Evolutionary conservation across 2,797 vertebrate species (phyloP), one percentile per base, ranked within the genome.

Genomic region (Neoniphon sammara): DNA sequence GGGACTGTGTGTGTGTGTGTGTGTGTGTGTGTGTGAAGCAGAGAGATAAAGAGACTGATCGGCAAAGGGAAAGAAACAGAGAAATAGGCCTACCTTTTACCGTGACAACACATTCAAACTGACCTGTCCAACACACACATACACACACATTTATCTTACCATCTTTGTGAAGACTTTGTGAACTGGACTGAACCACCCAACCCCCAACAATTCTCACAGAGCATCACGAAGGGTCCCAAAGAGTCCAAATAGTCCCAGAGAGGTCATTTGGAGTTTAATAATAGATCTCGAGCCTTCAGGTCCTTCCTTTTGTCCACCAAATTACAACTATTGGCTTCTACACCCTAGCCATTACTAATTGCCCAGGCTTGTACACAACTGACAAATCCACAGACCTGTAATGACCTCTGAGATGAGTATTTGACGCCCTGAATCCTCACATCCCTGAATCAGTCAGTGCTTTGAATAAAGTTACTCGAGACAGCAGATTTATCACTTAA

Each of bases 361-460:
- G 75, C 57, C 80, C 61, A 7, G 27, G 23, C 68, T 70, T 88
- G 82, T 87, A 86, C 83, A 87, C 82, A 62, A 30, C 83, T 52
- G 39, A 64, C 25, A 69, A 31, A 72, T 61, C 83, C 75, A 77
- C 66, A 87, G 77, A 73, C 75, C 73, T 72, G 73, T 80, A 79
- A 81, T 47, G 10, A 71, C 66, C 47, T 57, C 44, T 52, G 50
- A 23, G 61, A 75, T 82, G 78, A 83, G 39, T n/a, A 71, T 57
- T 27, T 79, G 81, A 86, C 80, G 70, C 56, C 31, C 5, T 15
- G 20, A 30, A n/a, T 54, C 59, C 70, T 66, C 70, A 44, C 12
- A 4, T 59, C 55, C 34, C 85, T 83, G 9, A 5, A n/a, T n/a
- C n/a, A n/a, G n/a, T 11, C 36, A 11, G 12, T 11, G 36, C 36